Evolutionary conservation across 2,113 vertebrate genomes (phyloP).

Genomic region (Scopus umbretta): DNA sequence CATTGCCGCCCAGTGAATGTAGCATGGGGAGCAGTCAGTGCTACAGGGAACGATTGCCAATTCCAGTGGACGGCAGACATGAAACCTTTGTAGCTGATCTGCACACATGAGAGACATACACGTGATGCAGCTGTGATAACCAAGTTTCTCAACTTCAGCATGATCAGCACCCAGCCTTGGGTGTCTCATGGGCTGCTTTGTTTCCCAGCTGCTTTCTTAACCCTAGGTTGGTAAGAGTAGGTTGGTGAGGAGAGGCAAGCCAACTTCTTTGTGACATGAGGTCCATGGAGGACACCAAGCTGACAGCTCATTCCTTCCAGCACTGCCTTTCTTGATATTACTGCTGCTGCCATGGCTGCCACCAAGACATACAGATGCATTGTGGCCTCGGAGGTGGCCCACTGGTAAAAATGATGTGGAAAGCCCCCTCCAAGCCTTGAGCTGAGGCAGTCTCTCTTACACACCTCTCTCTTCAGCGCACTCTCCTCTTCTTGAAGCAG

Average conservation of each 20-base stretch:
- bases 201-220: neutral
- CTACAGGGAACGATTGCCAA: neutral
- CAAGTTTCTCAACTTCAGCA: neutral
- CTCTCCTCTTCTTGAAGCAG: neutral
- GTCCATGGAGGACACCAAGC: neutral
- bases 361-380: neutral
- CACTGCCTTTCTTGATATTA: neutral
- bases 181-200: neutral
- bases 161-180: neutral
- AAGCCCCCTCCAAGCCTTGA: neutral
- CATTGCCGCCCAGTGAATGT: neutral
- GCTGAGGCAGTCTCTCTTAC: neutral
- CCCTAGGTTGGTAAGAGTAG: neutral
- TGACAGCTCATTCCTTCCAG: neutral
- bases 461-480: neutral
- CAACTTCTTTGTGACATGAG: neutral
- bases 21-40: neutral
- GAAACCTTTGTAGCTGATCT: neutral
- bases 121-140: rapidly evolving
- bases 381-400: neutral
- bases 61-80: neutral
- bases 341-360: neutral
- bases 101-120: neutral
- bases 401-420: neutral
- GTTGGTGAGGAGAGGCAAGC: neutral